These are phyloP conservation scores for Tenthredo notha DNA, from an alignment of 2,888 invertebrate species.

Conservation along the genomic window DNA sequence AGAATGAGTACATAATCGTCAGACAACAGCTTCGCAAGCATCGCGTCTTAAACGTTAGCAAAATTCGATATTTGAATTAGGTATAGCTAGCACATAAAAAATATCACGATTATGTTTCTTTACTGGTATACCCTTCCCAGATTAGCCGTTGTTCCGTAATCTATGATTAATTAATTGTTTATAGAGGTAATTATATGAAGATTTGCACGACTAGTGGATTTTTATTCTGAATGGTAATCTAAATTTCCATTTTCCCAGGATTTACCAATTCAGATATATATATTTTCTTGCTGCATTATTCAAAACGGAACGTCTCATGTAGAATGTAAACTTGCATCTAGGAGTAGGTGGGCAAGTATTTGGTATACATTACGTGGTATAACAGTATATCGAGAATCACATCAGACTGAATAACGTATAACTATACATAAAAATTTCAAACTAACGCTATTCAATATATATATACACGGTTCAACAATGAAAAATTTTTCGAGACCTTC, in stretches of 20 bases:
- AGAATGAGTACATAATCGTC: background rate
- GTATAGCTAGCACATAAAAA: background rate
- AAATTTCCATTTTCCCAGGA: constrained; percentile 23
- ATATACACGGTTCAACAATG: background rate
- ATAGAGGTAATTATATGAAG: background rate
- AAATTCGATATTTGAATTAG: too few relatives aligned
- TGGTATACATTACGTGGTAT: constrained; percentile 21
- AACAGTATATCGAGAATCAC: constrained; percentile 11
- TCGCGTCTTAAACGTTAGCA: too few relatives aligned
- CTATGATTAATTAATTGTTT: background rate
- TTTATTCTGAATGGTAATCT: constrained; percentile 20
- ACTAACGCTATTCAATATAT: background rate
- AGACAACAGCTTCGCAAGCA: background rate
- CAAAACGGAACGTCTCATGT: constrained; percentile 14
- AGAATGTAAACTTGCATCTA: constrained; percentile 24
- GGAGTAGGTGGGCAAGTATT: background rate
- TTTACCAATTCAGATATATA: constrained; percentile 9
- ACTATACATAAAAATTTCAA: background rate
- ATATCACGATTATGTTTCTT: background rate
- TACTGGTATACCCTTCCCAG: background rate
- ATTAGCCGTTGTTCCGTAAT: background rate
- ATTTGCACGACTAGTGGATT: background rate
- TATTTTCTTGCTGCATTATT: constrained; percentile 22
- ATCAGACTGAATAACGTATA: constrained; percentile 4
- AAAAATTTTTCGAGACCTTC: background rate